Base-by-base conservation (phyloP, 2,888 invertebrate species). In the Lasioglossum leucozonium region DNA sequence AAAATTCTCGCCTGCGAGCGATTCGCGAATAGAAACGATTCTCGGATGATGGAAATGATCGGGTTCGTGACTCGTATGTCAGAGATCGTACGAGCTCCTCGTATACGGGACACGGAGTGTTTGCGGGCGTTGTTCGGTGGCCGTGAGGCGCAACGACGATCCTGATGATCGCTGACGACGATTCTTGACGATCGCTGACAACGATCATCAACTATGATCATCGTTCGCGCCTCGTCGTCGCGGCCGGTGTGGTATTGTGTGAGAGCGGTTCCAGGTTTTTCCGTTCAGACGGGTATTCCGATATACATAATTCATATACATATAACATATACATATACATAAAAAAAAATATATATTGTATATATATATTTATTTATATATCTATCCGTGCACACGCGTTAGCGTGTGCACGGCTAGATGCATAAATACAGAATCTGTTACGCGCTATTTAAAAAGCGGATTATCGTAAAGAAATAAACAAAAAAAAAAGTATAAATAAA, bases 401-500 rank as follows among this genome's bases (percentile, higher is more conserved):
- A 58, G 55, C 30, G 55, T 2, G 3, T 10, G 34, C 1, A 65
- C 16, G 34, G 65, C 34, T 40, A 44, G 40, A 77, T 55, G 37
- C 34, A 37, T 75, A 71, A 72, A 79, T 74, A 58, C 78, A 79
- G 75, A 85, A 85, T 77, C 85, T 85, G 85, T 85, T 85, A 84
- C 77, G 76, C 71, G 74, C 80, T 85, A 75, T 81, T 78, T 83
- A 75, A 79, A 77, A 74, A 74, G 44, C 34, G 65, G 65, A 65
- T 34, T 65, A 65, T 65, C 65, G 65, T 65, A 65, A 65, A 65
- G 62, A 71, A 42, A 42, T 42, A 71, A 44, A 72, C 44, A 71
- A 71, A 44, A 72, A 72, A 71, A 71, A 44, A 71, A 30, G 30
- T 16, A 42, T 16, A 26, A 47, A 22, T 34, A 72, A 47, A 47